Evolutionary conservation across 2,113 vertebrate genomes (phyloP).

Genomic region (Lagopus leucura): DNA sequence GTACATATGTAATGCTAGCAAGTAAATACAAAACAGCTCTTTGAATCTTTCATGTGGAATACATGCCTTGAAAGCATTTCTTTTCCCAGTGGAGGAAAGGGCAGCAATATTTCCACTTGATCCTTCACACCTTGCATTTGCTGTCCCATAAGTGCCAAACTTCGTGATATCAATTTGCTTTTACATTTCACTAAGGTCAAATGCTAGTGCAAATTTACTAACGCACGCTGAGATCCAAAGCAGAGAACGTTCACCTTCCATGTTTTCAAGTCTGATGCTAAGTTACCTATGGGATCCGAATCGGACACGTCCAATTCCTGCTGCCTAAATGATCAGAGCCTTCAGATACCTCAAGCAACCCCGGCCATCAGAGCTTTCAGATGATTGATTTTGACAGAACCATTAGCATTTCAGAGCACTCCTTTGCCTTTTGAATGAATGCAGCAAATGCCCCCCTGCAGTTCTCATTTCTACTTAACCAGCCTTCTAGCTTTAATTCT

Average conservation of each 20-base stretch:
- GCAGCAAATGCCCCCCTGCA: neutral
- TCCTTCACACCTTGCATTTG: neutral
- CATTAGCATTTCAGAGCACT: neutral
- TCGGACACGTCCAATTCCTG: neutral
- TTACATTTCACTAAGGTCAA: neutral
- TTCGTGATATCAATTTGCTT: accelerated
- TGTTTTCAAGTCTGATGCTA: neutral
- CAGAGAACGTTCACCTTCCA: neutral
- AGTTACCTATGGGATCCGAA: neutral
- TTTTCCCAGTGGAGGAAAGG: neutral
- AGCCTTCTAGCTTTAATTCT: neutral
- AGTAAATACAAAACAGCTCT: neutral
- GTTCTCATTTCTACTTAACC: neutral
- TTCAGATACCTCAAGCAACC: neutral
- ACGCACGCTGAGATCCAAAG: neutral
- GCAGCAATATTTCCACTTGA: neutral
- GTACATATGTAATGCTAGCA: neutral
- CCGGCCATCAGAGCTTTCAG: neutral
- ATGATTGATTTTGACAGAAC: neutral
- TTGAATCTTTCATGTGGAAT: neutral
- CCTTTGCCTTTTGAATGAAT: neutral
- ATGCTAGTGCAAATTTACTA: neutral
- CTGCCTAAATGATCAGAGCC: neutral
- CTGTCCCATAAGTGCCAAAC: neutral
- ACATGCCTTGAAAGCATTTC: neutral